Evolutionary conservation across 2,113 vertebrate genomes (phyloP), one percentile per base, ranked within the genome.

Genomic region (Bubo bubo): DNA sequence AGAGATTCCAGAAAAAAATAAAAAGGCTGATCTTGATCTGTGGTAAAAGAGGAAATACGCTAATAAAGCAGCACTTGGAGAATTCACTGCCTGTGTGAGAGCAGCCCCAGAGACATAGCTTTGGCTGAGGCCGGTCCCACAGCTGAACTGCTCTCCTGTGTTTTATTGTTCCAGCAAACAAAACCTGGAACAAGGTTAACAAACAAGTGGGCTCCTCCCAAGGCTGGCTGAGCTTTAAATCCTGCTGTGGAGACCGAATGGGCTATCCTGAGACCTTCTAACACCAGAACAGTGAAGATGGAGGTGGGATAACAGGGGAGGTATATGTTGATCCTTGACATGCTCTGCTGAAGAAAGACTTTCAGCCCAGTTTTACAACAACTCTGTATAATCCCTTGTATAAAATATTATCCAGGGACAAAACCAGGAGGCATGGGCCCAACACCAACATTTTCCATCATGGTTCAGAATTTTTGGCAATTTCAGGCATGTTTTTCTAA

Each of bases 121-220:
- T 50, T 82, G 55, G 49, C 64, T 71, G 75, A 34, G 89, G 24
- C 47, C 2, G 0, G 73, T 88, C 76, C 56, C 56, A 67, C n/a
- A 88, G 82, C 86, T 10, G 2, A 88, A 55, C 30, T 79, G n/a
- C 35, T 66, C 83, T 92, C 86, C 80, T 4, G 14, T 39, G 39
- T 66, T 90, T 90, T 76, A 97, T 94, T 96, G 93, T 95, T 97
- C 86, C 91, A 79, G 80, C 89, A 93, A 90, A 95, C 96, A 96
- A 97, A 97, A 97, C 93, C 94, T 96, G 95, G 96, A 95, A 95
- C 84, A 88, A 83, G 71, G 63, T 59, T 82, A 93, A 88, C 81
- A 96, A 96, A 95, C 53, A 83, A 85, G 53, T 4, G 20, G 67
- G 49, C 62, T 89, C 70, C 70, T 96, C 89, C 93, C 93, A 93